Percentiles rank a stretch among this genome's conserved stretches.
Evolutionary conservation across 2,888 invertebrate genomes (phyloP).

Genomic region (Drosophila diplacantha): DNA sequence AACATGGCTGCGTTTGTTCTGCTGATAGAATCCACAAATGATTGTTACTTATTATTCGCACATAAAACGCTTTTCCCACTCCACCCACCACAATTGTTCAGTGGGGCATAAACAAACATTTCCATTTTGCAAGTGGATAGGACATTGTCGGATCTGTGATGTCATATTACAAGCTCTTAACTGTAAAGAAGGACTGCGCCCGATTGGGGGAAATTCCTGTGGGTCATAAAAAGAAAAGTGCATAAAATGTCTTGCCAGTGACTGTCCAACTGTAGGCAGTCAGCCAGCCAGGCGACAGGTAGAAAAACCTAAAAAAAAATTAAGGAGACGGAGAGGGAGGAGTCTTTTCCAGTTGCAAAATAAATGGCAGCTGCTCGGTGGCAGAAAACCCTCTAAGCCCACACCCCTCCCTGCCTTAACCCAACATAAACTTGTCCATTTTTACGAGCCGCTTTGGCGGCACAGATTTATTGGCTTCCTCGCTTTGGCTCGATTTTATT

Average conservation of each 20-base stretch:
- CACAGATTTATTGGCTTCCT: slow-evolving; percentile 61
- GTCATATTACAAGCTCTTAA: slow-evolving; percentile 40
- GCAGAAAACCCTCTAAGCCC: background rate
- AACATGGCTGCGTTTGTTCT: slow-evolving; percentile 23
- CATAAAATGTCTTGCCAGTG: slow-evolving; percentile 44
- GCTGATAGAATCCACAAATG: slow-evolving; percentile 38
- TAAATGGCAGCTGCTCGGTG: slow-evolving; percentile 36
- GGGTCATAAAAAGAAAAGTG: slow-evolving; percentile 41
- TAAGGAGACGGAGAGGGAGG: background rate
- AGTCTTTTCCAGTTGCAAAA: slow-evolving; percentile 13
- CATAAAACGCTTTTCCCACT: slow-evolving; percentile 42
- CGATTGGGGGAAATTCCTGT: slow-evolving; percentile 18
- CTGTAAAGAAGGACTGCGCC: slow-evolving; percentile 10
- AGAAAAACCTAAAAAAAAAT: slow-evolving; percentile 16
- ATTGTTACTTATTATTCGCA: slow-evolving; percentile 46
- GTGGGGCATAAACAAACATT: slow-evolving; percentile 42
- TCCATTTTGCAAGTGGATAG: slow-evolving; percentile 30
- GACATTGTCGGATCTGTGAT: slow-evolving; percentile 34
- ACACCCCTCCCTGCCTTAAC: background rate
- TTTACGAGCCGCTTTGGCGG: slow-evolving; percentile 58
- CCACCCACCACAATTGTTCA: slow-evolving; percentile 38
- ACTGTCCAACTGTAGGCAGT: slow-evolving; percentile 41
- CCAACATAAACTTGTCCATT: slow-evolving; percentile 50
- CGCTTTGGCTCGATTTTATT: slow-evolving; percentile 53
- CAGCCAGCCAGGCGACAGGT: slow-evolving; percentile 47